Base-by-base conservation (phyloP, 2,888 invertebrate species). In the Pomacea canaliculata region DNA sequence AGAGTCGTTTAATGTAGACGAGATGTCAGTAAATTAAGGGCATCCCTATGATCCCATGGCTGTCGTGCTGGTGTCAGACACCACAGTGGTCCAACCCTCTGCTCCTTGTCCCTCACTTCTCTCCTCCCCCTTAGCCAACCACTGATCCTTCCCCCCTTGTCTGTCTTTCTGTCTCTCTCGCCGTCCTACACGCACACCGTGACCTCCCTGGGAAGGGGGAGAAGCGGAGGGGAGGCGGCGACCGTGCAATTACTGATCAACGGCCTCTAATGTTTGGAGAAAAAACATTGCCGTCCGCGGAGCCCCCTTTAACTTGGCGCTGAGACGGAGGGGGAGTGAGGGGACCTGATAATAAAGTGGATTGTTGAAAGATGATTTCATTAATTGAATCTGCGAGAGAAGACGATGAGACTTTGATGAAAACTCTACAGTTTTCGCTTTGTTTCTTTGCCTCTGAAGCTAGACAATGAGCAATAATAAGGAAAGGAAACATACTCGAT, bases 281-380 rank as follows among this genome's bases (percentile, higher is more conserved):
- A 71, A 71, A 71, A 71, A 71, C 71, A 71, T 19, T 46, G 19
- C 48, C 9, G 71, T 46, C 71, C 62, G 27, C 18, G 37, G 10
- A 9, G 23, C 56, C 70, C 59, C 51, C 51, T 56, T 56, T 56
- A 56, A 56, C 51, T 56, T 8, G 2, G 51, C 12, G 12, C 51
- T 13, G 51, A 56, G 51, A 56, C 51, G 8, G 51, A 13, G 51
- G 51, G 51, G 51, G 51, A 56, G 51, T 16, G 51, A 56, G 51
- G 51, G 51, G 51, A 56, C 12, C 51, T 16, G 51, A 73, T 73
- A 65, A 73, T 73, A 73, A 67, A 65, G 73, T 51, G 67, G 67
- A 73, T 67, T 73, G 65, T 48, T 67, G 23, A 37, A 27, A 27
- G 73, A 73, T 73, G 67, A 73, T 73, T 73, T 73, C 63, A 73